Percentiles rank a stretch among this genome's conserved stretches.
Conservation (phyloP, 2,888 invertebrate species). For the Ochlodes sylvanus region DNA sequence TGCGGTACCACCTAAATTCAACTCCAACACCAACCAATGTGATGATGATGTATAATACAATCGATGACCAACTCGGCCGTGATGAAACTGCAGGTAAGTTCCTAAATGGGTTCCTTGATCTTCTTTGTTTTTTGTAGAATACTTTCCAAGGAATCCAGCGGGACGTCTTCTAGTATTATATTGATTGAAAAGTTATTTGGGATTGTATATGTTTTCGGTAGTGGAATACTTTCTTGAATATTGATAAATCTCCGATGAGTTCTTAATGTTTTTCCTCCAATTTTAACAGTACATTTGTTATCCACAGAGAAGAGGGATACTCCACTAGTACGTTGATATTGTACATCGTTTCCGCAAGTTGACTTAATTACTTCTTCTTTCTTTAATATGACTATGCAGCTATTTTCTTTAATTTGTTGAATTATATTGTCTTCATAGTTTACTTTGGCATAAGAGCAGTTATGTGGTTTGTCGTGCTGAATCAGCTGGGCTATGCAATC, state of each 20-base stretch:
- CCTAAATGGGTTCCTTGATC: too few relatives aligned
- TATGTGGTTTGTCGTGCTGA: too few relatives aligned
- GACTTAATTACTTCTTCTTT: constrained; percentile 47
- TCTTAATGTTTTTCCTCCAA: constrained; percentile 36
- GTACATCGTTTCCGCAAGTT: constrained; percentile 43
- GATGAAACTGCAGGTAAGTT: too few relatives aligned
- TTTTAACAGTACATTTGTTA: constrained; percentile 43
- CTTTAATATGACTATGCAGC: too few relatives aligned
- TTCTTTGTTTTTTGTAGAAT: constrained; percentile 35
- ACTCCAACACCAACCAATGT: too few relatives aligned
- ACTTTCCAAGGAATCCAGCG: constrained; percentile 38
- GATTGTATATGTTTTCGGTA: constrained; percentile 41
- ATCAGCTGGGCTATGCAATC: too few relatives aligned
- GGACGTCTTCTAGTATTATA: constrained; percentile 37
- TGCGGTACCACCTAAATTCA: too few relatives aligned
- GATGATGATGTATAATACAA: too few relatives aligned
- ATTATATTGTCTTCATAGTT: too few relatives aligned
- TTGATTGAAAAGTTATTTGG: constrained; percentile 36
- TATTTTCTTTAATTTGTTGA: too few relatives aligned
- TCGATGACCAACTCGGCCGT: too few relatives aligned
- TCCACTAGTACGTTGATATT: constrained; percentile 45
- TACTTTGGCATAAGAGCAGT: too few relatives aligned
- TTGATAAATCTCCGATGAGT: constrained; percentile 43
- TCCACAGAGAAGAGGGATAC: constrained; percentile 41
- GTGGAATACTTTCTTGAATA: constrained; percentile 42